Evolutionary conservation across 1,140 invertebrate genomes (phyloP), one percentile per base, ranked within the genome.

Genomic region (Drosophila nigromelanica): DNA sequence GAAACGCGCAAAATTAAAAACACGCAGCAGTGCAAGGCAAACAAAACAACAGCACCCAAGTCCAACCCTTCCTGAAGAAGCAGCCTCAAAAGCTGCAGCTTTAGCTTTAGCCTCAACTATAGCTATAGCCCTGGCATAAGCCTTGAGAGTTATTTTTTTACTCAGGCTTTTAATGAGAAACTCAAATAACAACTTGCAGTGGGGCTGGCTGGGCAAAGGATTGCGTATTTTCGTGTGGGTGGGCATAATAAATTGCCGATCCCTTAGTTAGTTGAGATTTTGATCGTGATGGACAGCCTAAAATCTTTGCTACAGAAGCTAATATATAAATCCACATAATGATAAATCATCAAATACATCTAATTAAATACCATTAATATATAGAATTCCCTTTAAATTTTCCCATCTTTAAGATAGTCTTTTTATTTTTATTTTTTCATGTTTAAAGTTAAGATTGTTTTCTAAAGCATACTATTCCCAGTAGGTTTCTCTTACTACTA

Each of bases 1-100:
- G 82, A 87, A 89, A 89, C 82, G 82, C 78, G 83, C 72, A 89
- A 87, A 87, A 87, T 87, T 87, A 87, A 89, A 87, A 87, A 87
- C 82, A 86, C 82, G 82, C 82, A 86, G 78, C 71, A 69, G 66
- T 87, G 81, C 82, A 87, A 89, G 83, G 70, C 79, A 87, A 82
- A 89, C 83, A 89, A 61, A 50, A 33, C n/a, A 18, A 8, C 39
- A 12, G 10, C 30, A 6, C 40, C 27, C 55, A 33, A 14, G 50
- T 7, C 50, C 27, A 18, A n/a, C 24, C 39, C 10, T 47, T 4
- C 6, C 21, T 21, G 37, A 58, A 37, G 63, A 33, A 33, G 52
- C 43, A 40, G 30, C 11, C 18, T 18, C 30, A 37, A 55, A 45
- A 42, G 35, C 6, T 21, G 12, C 11, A 51, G 30, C 10, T 50